Conservation (phyloP, 2,797 vertebrate genomes). For the Meriones psammophilus region DNA sequence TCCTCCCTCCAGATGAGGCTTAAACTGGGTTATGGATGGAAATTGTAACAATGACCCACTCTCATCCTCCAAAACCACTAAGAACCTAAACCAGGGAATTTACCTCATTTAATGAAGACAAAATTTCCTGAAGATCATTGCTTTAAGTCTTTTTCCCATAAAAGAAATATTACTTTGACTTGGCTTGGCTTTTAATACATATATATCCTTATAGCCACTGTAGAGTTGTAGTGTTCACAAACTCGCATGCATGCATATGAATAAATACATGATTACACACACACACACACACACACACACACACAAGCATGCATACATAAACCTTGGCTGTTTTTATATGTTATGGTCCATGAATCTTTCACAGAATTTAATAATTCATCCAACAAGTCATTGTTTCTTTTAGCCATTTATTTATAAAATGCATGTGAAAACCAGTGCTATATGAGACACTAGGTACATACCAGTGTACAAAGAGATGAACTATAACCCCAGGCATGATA, state of each 20-base stretch:
- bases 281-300: too few relatives aligned
- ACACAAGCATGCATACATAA: background rate
- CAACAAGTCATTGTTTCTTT: background rate
- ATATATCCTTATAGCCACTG: background rate
- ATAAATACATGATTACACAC: background rate
- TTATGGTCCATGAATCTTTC: background rate
- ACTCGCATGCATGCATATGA: background rate
- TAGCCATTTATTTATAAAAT: background rate
- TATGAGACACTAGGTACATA: background rate
- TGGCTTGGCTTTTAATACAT: background rate
- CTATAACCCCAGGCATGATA: background rate
- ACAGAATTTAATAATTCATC: background rate
- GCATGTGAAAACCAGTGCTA: background rate
- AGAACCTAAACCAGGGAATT: background rate
- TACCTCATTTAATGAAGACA: background rate
- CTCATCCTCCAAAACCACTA: background rate
- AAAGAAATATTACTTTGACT: constrained; percentile 1
- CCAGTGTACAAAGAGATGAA: background rate
- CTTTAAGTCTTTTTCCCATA: background rate
- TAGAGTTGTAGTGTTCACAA: background rate
- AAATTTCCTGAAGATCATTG: background rate
- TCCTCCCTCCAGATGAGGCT: background rate
- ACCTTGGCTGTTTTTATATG: background rate
- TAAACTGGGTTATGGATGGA: background rate
- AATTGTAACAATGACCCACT: background rate